Evolutionary conservation across 2,888 invertebrate genomes (phyloP).

Genomic region (Allolobophora icterica): DNA sequence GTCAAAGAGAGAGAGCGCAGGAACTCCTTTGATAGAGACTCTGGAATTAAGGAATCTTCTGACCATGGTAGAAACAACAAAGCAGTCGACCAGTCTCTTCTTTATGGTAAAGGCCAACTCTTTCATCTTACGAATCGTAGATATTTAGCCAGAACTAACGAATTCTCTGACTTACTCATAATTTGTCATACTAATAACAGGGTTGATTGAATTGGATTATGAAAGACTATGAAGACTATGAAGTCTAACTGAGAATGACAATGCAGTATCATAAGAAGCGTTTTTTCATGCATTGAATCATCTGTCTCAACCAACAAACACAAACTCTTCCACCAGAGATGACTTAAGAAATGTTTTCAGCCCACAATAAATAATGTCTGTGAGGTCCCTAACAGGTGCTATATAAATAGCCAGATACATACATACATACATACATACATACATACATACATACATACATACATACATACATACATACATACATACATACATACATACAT

Average conservation of each 20-base stretch:
- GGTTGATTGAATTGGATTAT: neutral
- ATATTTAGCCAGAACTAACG: neutral
- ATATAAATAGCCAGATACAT: too few species aligned
- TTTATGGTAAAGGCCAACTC: slow-evolving; percentile 55
- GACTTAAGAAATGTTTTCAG: too few species aligned
- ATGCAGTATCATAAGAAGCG: neutral
- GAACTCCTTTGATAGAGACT: slow-evolving; percentile 60
- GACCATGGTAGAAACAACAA: slow-evolving; percentile 53
- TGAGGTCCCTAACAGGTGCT: too few species aligned
- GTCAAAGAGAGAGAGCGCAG: slow-evolving; percentile 58
- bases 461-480: neutral
- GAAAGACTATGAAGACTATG: neutral
- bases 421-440: neutral
- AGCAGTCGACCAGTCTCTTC: slow-evolving; percentile 57
- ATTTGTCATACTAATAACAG: too few species aligned
- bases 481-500: neutral
- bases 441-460: neutral
- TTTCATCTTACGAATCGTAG: neutral
- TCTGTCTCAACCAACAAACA: too few species aligned
- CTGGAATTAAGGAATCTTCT: slow-evolving; percentile 60
- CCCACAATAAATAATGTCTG: too few species aligned
- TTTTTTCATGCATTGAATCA: too few species aligned
- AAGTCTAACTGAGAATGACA: neutral
- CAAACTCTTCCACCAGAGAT: too few species aligned
- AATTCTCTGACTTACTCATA: neutral